Evolutionary conservation across 2,888 invertebrate genomes (phyloP).

Genomic region (Oligia latruncula): DNA sequence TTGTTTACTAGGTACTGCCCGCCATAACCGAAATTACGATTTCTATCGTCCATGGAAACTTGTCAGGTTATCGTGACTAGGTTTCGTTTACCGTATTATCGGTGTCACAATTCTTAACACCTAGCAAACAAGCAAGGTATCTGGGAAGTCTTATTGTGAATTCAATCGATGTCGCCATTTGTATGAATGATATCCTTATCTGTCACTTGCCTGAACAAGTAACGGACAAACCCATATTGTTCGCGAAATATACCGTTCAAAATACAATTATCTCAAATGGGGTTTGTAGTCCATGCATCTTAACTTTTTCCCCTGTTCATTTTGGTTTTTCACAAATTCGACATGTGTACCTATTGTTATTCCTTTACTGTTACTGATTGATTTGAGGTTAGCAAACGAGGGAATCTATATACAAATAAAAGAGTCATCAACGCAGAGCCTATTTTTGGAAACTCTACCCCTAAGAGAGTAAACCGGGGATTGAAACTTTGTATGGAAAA

Average conservation of each 20-base stretch:
- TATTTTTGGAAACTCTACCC: not conserved
- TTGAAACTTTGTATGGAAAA: not conserved
- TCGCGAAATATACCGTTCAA: constrained; percentile 83
- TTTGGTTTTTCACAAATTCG: constrained; percentile 16
- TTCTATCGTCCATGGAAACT: constrained; percentile 39
- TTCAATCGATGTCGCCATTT: constrained; percentile 80
- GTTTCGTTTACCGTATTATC: constrained; percentile 40
- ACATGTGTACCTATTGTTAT: constrained; percentile 16
- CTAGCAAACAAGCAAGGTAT: constrained; percentile 39
- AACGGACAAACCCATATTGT: constrained; percentile 83
- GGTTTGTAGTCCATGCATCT: constrained; percentile 79
- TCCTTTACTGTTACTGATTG: constrained; percentile 21
- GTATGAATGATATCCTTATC: constrained; percentile 84
- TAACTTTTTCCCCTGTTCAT: constrained; percentile 22
- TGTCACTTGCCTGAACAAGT: constrained; percentile 81
- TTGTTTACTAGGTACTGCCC: constrained; percentile 35
- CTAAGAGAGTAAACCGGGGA: not conserved
- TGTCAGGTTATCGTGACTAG: constrained; percentile 29
- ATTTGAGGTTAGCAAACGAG: constrained; percentile 12
- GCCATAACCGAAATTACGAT: constrained; percentile 42
- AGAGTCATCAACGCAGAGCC: not conserved
- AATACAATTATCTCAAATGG: constrained; percentile 81
- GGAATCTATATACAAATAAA: not conserved
- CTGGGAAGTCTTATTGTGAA: constrained; percentile 76
- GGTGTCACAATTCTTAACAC: constrained; percentile 60